Percentiles rank a stretch among this genome's conserved stretches.
Conservation (phyloP, 2,888 invertebrate genomes). For the Choreutis nemorana region DNA sequence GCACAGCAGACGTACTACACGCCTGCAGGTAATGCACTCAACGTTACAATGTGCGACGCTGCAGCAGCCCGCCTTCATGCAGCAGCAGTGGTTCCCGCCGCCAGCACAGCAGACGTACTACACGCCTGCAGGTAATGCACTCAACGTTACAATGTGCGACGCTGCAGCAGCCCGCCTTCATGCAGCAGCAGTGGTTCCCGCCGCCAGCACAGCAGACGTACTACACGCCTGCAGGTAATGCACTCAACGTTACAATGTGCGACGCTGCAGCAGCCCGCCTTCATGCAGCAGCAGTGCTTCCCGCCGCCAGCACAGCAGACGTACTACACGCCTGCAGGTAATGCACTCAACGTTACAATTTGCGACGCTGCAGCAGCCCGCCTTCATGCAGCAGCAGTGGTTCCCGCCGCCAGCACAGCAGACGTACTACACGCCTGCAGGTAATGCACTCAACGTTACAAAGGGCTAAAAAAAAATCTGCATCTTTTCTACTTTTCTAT, state of each 20-base stretch:
- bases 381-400: constrained; percentile 67
- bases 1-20: constrained; percentile 57
- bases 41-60: no score
- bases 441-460: no score
- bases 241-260: no score
- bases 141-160: no score
- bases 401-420: constrained; percentile 58
- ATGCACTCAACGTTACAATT: no score
- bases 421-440: constrained; percentile 56
- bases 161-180: constrained; percentile 55
- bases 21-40: constrained; percentile 41
- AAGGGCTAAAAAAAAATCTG: no score
- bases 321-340: constrained; percentile 54
- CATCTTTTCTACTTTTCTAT: no score
- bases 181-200: constrained; percentile 68
- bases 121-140: no score
- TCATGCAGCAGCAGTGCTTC: constrained; percentile 68
- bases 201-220: constrained; percentile 57
- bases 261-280: constrained; percentile 56
- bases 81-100: constrained; percentile 67
- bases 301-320: constrained; percentile 56
- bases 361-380: constrained; percentile 55
- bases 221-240: no score
- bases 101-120: constrained; percentile 56
- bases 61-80: constrained; percentile 59